Evolutionary conservation across 2,113 vertebrate species (phyloP), one percentile per base, ranked within the genome.

Genomic region (Pogona vitticeps): DNA sequence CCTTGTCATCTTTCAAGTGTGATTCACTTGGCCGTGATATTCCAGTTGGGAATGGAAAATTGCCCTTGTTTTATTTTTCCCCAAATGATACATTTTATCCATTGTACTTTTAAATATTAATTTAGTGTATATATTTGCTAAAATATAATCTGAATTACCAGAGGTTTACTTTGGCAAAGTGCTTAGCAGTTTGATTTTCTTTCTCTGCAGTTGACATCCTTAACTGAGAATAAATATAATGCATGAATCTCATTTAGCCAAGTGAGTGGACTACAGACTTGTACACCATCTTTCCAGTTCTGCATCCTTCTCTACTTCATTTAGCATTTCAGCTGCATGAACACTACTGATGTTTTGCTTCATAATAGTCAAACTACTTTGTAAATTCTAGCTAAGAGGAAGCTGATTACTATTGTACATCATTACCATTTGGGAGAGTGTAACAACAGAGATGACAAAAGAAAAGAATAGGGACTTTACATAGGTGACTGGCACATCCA

Each of bases 1-100:
- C 61, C 28, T 70, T 88, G 83, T 85, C 78, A 85, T 88, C 36
- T 85, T 84, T 68, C 85, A 80, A 76, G 28, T 40, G 26, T 83
- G 80, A 85, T 88, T 85, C 83, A 75, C 75, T 85, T 85, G 31
- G 18, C 10, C 58, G 36, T 84, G 18, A 80, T 31, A 80, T 80
- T 56, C 76, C 15, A 59, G 17, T 20, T 65, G 80, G 52, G 61
- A 80, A 85, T 36, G 67, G 61, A 80, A 76, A 67, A 58, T 63
- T 68, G 26, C 28, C 65, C 13, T 31, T 31, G 31, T 68, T 68
- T 68, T 52, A 52, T 52, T 6, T 52, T 52, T 86, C 73, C 26
- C 23, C 36, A 65, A 26, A 26, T 13, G 26, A 36, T 65, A 63
- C 61, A 65, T 63, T 76, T 46, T 76, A 21, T 36, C 33, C 56